Evolutionary conservation across 2,113 vertebrate species (phyloP).

Genomic region (Hypanus sabinus): DNA sequence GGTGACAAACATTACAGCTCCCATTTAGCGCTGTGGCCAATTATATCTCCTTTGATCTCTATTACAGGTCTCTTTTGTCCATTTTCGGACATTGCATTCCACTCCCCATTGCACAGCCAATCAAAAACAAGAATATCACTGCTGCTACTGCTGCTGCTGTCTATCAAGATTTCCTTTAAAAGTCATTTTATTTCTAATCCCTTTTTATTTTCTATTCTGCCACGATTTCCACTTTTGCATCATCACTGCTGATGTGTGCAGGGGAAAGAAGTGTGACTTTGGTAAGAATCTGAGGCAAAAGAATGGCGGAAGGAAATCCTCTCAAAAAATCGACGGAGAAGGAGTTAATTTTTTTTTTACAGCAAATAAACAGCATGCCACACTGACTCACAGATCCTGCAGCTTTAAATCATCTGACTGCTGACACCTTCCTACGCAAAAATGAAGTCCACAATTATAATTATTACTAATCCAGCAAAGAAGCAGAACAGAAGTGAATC

Average conservation of each 20-base stretch:
- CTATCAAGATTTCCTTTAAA: background rate
- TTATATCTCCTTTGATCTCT: background rate
- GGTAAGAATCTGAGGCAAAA: background rate
- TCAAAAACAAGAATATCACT: background rate
- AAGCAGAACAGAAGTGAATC: background rate
- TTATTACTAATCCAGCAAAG: background rate
- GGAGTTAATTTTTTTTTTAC: constrained; percentile 4
- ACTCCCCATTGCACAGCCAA: background rate
- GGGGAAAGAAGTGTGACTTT: background rate
- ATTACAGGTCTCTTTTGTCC: background rate
- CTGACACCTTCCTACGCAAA: constrained; percentile 21
- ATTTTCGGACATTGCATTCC: background rate
- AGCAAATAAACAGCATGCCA: background rate
- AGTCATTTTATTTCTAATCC: constrained; percentile 1
- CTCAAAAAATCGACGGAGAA: background rate
- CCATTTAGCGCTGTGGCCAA: too few relatives aligned
- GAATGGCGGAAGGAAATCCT: background rate
- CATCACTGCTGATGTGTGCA: background rate
- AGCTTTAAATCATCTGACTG: constrained; percentile 18
- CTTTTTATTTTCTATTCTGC: background rate
- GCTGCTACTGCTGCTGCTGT: background rate
- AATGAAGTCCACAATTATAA: constrained; percentile 26
- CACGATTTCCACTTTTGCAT: background rate
- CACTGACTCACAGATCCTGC: constrained; percentile 20
- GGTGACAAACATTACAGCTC: too few relatives aligned